Evolutionary conservation across 30 jellyfish, hydroid and myxozoan genomes (phyloP), one percentile per base, ranked within the genome.

Genomic region (Clytia hemisphaerica): DNA sequence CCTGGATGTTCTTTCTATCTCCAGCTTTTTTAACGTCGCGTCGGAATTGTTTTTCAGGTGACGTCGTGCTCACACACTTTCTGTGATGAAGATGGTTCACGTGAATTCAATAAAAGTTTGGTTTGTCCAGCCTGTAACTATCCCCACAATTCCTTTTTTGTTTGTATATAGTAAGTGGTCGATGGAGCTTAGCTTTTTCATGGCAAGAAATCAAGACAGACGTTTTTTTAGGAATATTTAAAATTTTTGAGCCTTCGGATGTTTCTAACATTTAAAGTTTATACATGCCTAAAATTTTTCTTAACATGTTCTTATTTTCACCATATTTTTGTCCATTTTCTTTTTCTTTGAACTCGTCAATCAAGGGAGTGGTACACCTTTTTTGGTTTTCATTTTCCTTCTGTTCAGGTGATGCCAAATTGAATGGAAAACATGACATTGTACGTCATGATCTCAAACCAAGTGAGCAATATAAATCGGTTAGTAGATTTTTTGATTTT

Each of bases 41-140:
- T n/a, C n/a, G n/a, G n/a, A n/a, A n/a, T n/a, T n/a, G n/a, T 1
- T 65, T 73, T 71, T 36, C 54, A 89, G 98, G 98, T 89, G 40
- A 89, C 98, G 15, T 89, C 98, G 12, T 89, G 98, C 62, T 89
- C 98, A 44, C 98, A 92, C 68, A 84, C 93, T 1, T 92, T 92
- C 51, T 92, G 99, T 53, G 99, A 92, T 61, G 99, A 92, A 68
- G 99, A 92, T 80, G 99, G 99, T 4, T 65, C 99, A 34, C 67
- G 83, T 14, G 97, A 92, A 44, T 92, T 92, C 64, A 66, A 72
- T 80, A 92, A 92, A 47, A 46, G 95, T 3, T 92, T 67, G 76
- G 83, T 76, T 49, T 92, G 99, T 58, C 99, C 99, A 4, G 96
- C 99, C 15, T 92, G 99, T 91, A 48, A 66, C 94, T 76, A n/a